Evolutionary conservation across 2,113 vertebrate species (phyloP), one percentile per base, ranked within the genome.

Genomic region (Mellivora capensis): DNA sequence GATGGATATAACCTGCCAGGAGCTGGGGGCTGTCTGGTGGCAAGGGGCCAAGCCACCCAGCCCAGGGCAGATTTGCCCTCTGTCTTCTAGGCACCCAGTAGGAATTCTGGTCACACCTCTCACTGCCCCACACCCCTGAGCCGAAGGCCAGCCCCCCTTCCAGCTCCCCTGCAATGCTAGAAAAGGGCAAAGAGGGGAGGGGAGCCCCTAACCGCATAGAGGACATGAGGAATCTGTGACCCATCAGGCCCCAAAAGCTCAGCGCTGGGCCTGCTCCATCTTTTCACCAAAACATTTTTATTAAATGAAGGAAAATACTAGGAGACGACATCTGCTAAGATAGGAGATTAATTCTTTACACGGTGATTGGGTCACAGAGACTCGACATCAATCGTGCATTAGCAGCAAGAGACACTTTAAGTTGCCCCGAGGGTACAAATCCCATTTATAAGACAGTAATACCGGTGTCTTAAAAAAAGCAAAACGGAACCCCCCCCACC

Each of bases 361-460:
- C 6, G 7, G 54, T 10, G 59, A 23, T 52, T 23, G 17, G 93
- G 94, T 87, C 79, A 34, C 54, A 89, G 89, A 90, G 87, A 93
- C 91, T 34, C 14, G 27, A 47, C 86, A 88, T 74, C 96, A 25
- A 17, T 49, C 86, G 10, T 18, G n/a, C 42, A 21, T 25, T 52
- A 97, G 97, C 94, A 97, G 97, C 96, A 87, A 29, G 72, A 97
- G 87, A 94, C 76, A 8, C 31, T 12, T 47, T 0, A 31, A 79
- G 76, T 47, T 77, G 93, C 59, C 97, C 93, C 92, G 0, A 18
- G 95, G 97, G 93, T 80, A 84, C 93, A 97, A 97, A 91, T 87
- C 95, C 54, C 80, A 49, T 98, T 98, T 96, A 90, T 97, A 97
- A 93, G 80, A 94, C 72, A 97, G 98, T 62, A 1, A 92, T 61